Evolutionary conservation across 37 sponge, comb jelly and placozoan genomes (phyloP), one percentile per base, ranked within the genome.

Genomic region (Agelas oroides): DNA sequence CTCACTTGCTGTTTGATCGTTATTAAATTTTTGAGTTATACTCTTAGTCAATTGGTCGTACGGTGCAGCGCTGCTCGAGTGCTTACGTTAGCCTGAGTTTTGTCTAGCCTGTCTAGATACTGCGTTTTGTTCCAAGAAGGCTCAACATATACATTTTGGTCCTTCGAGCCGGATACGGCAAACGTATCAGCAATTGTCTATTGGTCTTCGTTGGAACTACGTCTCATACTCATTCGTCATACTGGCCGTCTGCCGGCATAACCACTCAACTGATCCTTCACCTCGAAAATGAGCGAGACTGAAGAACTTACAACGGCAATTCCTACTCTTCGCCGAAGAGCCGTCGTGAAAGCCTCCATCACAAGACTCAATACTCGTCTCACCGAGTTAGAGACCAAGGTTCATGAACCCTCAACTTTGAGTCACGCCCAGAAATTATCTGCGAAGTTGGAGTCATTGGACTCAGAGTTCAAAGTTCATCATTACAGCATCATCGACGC

Each of bases 321-420:
- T 56, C 17, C 57, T 56, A 56, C 57, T 56, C 57, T 56, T 25
- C 25, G 30, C 14, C 13, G 57, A 53, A 73, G 75, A 73, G 75
- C 57, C 13, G 75, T 53, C 25, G 57, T 53, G 18, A 14, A 25
- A 8, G 75, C 57, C 25, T 53, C 57, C 24, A 25, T 73, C 55
- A 73, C 75, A 8, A 15, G 57, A 21, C 31, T 73, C 12, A 25
- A 24, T 53, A 73, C 55, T 31, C 55, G 59, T 15, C 34, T 75
- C 31, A 58, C 21, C 15, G 59, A 75, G 21, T 59, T 75, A 16
- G 76, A 55, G 6, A 59, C 23, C 13, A 58, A 25, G 14, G 59
- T 20, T 16, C 21, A 2, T 58, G 27, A 75, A 3, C 76, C 76
- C 1, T 18, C 53, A 5, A 40, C 15, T 46, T 11, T n/a, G 1